A percentile compares a stretch with the other conserved stretches of the same genome.
These are phyloP conservation scores for Galerucella pusilla DNA, from an alignment of 2,888 invertebrate species.

Conservation along the genomic window DNA sequence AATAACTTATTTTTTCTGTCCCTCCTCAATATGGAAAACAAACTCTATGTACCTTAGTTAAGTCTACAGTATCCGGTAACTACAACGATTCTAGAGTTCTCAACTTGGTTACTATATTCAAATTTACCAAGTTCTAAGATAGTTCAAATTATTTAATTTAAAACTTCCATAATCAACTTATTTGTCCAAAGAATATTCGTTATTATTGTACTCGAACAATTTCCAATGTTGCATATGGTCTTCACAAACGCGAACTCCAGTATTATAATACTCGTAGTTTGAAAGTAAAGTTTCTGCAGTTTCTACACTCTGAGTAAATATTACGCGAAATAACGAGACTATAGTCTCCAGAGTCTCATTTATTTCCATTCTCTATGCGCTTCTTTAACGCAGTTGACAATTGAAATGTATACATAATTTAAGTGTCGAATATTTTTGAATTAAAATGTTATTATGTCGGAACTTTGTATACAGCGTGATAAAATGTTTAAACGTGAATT, in stretches of 20 bases:
- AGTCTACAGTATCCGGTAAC: too few relatives aligned
- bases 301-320: constrained; percentile 15
- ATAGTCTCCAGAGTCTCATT: constrained; percentile 22
- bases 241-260: neutral
- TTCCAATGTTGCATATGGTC: neutral
- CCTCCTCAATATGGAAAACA: too few relatives aligned
- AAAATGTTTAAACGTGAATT: neutral
- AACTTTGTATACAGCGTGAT: neutral
- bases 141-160: too few relatives aligned
- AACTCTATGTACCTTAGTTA: too few relatives aligned
- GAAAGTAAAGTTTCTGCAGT: constrained; percentile 22
- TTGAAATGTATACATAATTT: constrained; percentile 26
- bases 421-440: constrained; percentile 13
- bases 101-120: too few relatives aligned
- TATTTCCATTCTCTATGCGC: constrained; percentile 21
- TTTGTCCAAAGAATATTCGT: neutral
- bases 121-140: too few relatives aligned
- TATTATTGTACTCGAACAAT: neutral
- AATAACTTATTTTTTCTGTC: too few relatives aligned
- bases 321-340: constrained; percentile 28
- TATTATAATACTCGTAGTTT: constrained; percentile 6
- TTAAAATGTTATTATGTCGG: constrained; percentile 7
- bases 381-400: constrained; percentile 20
- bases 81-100: too few relatives aligned
- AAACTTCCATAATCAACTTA: neutral